Base-by-base conservation (phyloP, 2,113 vertebrate genomes). In the Poecilia latipinna region DNA sequence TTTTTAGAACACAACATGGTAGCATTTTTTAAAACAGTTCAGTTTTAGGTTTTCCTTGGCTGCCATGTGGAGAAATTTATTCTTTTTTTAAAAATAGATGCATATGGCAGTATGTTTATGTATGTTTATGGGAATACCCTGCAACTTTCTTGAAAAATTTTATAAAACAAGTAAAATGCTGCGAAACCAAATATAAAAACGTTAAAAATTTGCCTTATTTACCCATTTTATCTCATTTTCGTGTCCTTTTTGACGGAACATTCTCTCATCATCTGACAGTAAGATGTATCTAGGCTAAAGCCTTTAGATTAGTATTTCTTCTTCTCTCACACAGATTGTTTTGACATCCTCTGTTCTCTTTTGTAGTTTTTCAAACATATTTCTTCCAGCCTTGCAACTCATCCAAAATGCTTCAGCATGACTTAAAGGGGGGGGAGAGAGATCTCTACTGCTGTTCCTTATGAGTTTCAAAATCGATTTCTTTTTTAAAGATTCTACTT, bases 391-490 rank as follows among this genome's bases (percentile, higher is more conserved):
- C 31, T 89, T 79, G 86, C 80, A 78, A 84, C 84, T 86, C 69
- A 57, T 81, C 77, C 67, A 82, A 86, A 90, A 87, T 85, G 72
- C 80, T 78, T 80, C 82, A 86, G 88, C 82, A 86, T 66, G 70
- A 77, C 85, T 88, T 86, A 72, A 85, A 89, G 86, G 78, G 15
- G 35, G 35, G 35, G 35, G 35, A 82, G 85, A 91, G 78, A 78
- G 80, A 88, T 88, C 85, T 86, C 82, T 85, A 75, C 85, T 76
- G 82, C 81, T 84, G 91, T 86, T 86, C 86, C 86, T 86, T 90
- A 82, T 75, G 82, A 92, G 84, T 84, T 88, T 90, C 71, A 84
- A 80, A 91, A 92, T 89, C 85, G 86, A 92, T 90, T 91, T 91
- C 48, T 22, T 54, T 51, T 73, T 87, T 90, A 85, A 86, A 88